Evolutionary conservation across 2,888 invertebrate genomes (phyloP).

Genomic region (Mythimna vitellina): DNA sequence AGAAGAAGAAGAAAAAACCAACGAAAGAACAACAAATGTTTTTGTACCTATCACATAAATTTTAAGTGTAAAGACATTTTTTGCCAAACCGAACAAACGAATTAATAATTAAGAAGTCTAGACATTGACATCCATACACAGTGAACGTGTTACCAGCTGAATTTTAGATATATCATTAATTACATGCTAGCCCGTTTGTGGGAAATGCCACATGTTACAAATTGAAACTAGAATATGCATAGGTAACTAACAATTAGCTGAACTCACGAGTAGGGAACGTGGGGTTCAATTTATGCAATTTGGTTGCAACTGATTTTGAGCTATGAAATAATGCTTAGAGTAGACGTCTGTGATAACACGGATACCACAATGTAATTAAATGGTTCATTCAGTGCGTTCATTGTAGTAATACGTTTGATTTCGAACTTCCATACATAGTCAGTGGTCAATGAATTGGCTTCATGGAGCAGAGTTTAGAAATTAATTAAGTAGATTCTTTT

Average conservation of each 20-base stretch:
- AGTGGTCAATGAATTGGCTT: neutral
- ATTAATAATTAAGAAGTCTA: neutral
- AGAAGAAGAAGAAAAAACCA: too few relatives aligned
- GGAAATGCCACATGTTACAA: constrained; percentile 64
- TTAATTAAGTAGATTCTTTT: neutral
- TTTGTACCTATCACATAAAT: too few relatives aligned
- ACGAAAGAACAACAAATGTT: too few relatives aligned
- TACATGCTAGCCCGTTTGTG: constrained; percentile 53
- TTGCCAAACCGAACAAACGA: neutral
- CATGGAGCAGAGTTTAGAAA: neutral
- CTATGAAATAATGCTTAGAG: constrained; percentile 18
- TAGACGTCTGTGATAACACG: neutral
- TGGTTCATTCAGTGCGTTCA: neutral
- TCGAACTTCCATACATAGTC: neutral
- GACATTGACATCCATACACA: constrained; percentile 21
- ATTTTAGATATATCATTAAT: constrained; percentile 60
- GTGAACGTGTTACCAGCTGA: constrained; percentile 28
- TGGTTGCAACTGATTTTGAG: constrained; percentile 34
- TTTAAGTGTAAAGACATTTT: neutral
- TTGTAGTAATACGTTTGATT: neutral
- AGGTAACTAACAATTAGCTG: constrained; percentile 60
- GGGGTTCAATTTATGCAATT: constrained; percentile 55
- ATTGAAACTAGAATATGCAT: constrained; percentile 61
- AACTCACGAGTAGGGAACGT: constrained; percentile 22
- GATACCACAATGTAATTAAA: neutral